Conservation (phyloP, 2,113 vertebrate genomes). For the Paedocypris sp. region DNA sequence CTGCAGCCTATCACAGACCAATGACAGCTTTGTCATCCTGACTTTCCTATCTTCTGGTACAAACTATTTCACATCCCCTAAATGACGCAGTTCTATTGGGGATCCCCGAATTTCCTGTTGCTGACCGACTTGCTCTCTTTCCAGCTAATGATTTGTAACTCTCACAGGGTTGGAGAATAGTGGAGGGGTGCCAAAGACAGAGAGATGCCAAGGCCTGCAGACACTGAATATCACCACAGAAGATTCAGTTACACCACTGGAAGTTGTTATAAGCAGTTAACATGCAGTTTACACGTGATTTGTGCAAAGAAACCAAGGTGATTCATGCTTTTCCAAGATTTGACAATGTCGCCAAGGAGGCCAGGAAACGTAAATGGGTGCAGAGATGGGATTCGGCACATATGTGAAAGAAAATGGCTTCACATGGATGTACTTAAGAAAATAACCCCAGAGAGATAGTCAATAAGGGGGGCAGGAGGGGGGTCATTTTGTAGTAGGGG, state of each 20-base stretch:
- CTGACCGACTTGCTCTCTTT: neutral
- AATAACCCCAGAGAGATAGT: conserved; percentile 1
- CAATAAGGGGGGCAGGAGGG: conserved; percentile 7
- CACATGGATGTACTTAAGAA: conserved; percentile 22
- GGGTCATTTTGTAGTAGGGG: neutral
- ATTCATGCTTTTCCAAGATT: neutral
- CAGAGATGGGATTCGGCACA: neutral
- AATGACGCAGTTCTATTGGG: conserved; percentile 6
- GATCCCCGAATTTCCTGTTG: conserved; percentile 10
- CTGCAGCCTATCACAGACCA: too few relatives aligned
- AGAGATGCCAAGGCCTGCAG: neutral
- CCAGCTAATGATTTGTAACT: conserved; percentile 9
- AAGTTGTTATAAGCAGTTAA: neutral
- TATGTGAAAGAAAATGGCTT: conserved; percentile 5
- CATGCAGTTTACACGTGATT: neutral
- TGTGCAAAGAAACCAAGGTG: neutral
- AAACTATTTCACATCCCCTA: conserved; percentile 36
- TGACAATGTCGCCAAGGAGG: neutral
- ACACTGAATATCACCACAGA: neutral
- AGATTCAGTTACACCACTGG: neutral
- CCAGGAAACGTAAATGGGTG: neutral
- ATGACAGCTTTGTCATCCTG: neutral
- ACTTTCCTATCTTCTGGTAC: neutral
- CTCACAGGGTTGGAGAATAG: neutral
- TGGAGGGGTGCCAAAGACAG: neutral